Evolutionary conservation across 2,888 invertebrate genomes (phyloP), one percentile per base, ranked within the genome.

Genomic region (Aspidiotus destructor): DNA sequence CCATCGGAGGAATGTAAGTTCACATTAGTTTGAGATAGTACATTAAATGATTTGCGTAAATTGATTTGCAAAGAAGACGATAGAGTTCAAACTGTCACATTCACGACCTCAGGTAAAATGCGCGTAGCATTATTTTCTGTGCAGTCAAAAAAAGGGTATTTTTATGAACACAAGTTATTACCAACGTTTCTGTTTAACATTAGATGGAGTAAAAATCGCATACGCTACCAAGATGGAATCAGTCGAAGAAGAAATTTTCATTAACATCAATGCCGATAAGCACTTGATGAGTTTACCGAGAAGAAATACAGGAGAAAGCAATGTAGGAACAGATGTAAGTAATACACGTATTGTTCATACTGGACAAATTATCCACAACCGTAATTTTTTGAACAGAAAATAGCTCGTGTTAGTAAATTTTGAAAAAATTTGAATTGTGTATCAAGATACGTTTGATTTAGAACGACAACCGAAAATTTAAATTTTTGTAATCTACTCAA

Each of bases 21-120:
- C 57, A 57, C 57, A 16, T 57, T 57, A 57, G 15, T 57, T 57
- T 7, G 57, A 57, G 57, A 10, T 57, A 57, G 57, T 57, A 57
- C 57, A 16, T 17, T 57, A 7, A 7, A 7, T 57, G 57, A 57
- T 57, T 57, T 57, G 15, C 2, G 57, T 6, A 57, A 17, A 16
- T n/a, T 57, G 57, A 57, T 57, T n/a, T 57, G 10, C 10, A 2
- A 17, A 11, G 57, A 57, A 57, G 57, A 57, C 16, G 57, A 57
- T 17, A 16, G 57, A n/a, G 17, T 57, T 15, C 57, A 57, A 57
- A 57, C 5, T 57, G 57, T 57, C 15, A 17, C 10, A 57, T 57
- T 57, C 7, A 57, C 57, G 7, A 16, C 10, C 57, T 6, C 15
- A 57, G 17, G 57, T 57, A 57, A 57, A 57, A 57, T 57, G 57